Conservation (phyloP, 2,888 invertebrate genomes). For the Diabrotica balteata region DNA sequence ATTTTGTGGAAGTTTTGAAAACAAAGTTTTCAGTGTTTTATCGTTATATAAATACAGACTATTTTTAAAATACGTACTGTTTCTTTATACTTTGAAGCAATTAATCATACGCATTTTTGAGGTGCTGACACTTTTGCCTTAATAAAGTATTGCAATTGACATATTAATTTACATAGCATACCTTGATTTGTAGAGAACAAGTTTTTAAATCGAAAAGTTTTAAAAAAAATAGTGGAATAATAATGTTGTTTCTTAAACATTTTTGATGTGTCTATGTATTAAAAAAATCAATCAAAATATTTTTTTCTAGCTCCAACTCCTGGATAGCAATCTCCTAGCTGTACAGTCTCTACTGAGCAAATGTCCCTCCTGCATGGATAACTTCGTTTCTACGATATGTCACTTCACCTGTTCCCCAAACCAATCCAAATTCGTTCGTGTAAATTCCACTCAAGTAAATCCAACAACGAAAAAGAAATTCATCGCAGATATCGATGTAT, state of each 20-base stretch:
- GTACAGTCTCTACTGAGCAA: constrained; percentile 73
- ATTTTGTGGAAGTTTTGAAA: no score
- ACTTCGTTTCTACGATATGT: constrained; percentile 84
- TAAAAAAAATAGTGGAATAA: no score
- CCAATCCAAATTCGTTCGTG: constrained; percentile 77
- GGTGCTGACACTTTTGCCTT: no score
- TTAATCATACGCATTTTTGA: no score
- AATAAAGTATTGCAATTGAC: neutral
- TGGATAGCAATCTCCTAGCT: constrained; percentile 67
- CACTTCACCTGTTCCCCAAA: constrained; percentile 80
- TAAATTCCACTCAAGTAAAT: constrained; percentile 59
- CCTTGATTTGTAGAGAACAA: no score
- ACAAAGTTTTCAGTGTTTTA: no score
- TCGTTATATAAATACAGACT: no score
- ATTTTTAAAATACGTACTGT: no score
- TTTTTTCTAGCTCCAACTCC: constrained; percentile 28
- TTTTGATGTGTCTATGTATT: neutral
- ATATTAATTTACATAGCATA: neutral
- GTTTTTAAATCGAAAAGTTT: no score
- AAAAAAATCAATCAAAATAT: neutral
- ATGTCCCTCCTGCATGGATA: constrained; percentile 88
- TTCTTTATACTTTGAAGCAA: no score
- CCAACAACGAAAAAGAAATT: constrained; percentile 52
- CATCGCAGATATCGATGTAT: constrained; percentile 70
- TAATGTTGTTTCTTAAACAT: no score